Base-by-base conservation (phyloP, 2,797 vertebrate species). In the Lagodon rhomboides region DNA sequence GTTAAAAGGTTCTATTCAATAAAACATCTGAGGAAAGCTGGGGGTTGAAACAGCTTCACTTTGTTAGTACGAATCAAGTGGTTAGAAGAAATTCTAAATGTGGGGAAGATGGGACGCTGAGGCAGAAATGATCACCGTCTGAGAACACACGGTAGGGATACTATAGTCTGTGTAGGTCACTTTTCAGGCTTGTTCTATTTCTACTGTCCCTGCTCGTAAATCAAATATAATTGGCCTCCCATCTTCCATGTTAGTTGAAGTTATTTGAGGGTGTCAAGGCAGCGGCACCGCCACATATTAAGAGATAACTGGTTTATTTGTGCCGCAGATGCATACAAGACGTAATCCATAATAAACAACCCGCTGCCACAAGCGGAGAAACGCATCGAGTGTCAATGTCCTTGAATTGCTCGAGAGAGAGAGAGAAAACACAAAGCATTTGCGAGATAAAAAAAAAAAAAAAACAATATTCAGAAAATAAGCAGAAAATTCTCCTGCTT, bases 1-100 rank as follows among this genome's bases (percentile, higher is more conserved):
- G 30, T n/a, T 34, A 54, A 70, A 50, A 47, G 44, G n/a, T n/a
- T 65, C 3, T 15, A 0, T 46, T 73, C 63, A 61, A 73, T 72
- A 67, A 75, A 83, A 76, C 50, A 78, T 75, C 60, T 43, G 25
- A 82, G 17, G 61, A 63, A 73, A 68, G 34, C 23, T 49, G 18
- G 12, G 41, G 56, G 34, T 13, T 77, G 30, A 75, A 62, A 77
- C 3, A 0, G 8, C 34, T 44, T 49, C 17, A 46, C 1, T 12
- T 27, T 55, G 43, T 20, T 9, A 5, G 3, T 44, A 3, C 7
- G 38, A 65, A 38, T 43, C 15, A 46, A 46, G 16, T 61, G 22
- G 11, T 68, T 65, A 68, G 47, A 77, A 66, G 23, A 61, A 30
- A 11, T 22, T 61, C 20, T 25, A 47, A 54, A 53, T 16, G 34